These are phyloP conservation scores for Ametastegia equiseti DNA, from an alignment of 2,888 invertebrate species.

Conservation along the genomic window DNA sequence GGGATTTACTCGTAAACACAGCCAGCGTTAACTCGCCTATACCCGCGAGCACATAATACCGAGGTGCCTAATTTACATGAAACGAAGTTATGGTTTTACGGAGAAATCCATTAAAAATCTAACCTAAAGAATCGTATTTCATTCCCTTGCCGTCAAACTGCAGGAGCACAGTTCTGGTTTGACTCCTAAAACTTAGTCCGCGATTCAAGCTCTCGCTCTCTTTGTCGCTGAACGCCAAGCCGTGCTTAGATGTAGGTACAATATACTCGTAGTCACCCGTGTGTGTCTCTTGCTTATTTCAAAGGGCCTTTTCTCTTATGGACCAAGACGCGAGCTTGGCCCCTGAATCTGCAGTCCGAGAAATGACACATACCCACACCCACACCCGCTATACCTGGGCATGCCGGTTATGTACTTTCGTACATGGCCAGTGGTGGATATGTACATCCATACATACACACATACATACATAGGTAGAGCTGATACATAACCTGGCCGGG, in stretches of 20 bases:
- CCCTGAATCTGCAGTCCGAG: constrained; percentile 23
- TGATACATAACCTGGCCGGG: constrained; percentile 64
- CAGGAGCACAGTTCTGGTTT: constrained; percentile 22
- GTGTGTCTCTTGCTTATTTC: background rate
- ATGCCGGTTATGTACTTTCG: background rate
- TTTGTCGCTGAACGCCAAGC: constrained; percentile 24
- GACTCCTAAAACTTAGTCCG: constrained; percentile 9
- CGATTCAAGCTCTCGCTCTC: background rate
- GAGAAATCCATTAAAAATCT: constrained; percentile 44
- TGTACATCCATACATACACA: background rate
- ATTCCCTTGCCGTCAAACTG: constrained; percentile 21
- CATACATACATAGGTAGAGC: background rate
- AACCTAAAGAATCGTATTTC: constrained; percentile 42
- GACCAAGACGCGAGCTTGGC: background rate
- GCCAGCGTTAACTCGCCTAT: background rate
- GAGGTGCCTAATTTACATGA: constrained; percentile 32
- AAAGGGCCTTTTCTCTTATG: background rate
- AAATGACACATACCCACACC: background rate
- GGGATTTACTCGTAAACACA: constrained; percentile 21
- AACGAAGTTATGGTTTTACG: constrained; percentile 42
- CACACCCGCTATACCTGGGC: background rate
- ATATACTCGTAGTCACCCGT: background rate
- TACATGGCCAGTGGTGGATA: background rate
- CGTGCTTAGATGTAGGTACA: background rate
- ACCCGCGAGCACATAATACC: background rate